Evolutionary conservation across 2,113 vertebrate genomes (phyloP).

Genomic region (Genyomyrus donnyi): DNA sequence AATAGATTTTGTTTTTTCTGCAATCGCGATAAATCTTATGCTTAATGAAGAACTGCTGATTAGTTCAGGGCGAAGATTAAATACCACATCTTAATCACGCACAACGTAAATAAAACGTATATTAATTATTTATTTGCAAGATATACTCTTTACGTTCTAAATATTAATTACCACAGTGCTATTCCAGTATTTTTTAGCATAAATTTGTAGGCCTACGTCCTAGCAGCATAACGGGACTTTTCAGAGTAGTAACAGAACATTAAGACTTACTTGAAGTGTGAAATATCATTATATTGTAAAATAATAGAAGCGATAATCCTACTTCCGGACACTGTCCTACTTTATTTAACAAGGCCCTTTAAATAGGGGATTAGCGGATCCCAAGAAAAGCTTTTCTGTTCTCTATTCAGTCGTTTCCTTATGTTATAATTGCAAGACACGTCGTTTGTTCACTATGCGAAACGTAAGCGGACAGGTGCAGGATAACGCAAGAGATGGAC

Average conservation of each 20-base stretch:
- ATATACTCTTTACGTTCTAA: background rate
- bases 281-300: constrained; percentile 97
- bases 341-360: constrained; percentile 95
- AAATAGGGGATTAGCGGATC: constrained; percentile 95
- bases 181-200: background rate
- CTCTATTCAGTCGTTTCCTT: constrained; percentile 80
- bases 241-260: constrained; percentile 60
- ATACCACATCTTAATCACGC: background rate
- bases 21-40: background rate
- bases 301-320: constrained; percentile 89
- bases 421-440: constrained; percentile 91
- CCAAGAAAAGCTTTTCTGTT: constrained; percentile 77
- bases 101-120: background rate
- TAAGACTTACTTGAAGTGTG: constrained; percentile 76
- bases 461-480: constrained; percentile 78
- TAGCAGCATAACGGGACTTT: constrained; percentile 45
- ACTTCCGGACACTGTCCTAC: constrained; percentile 98
- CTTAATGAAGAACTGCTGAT: background rate
- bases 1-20: background rate
- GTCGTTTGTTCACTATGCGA: constrained; percentile 74
- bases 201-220: constrained; percentile 37
- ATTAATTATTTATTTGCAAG: background rate
- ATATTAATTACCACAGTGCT: background rate
- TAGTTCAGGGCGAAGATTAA: background rate
- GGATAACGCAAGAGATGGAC: constrained; percentile 71